phyloP scores from a whole-genome alignment of 2,888 invertebrate genomes.

The Epinotia bilunana region DNA sequence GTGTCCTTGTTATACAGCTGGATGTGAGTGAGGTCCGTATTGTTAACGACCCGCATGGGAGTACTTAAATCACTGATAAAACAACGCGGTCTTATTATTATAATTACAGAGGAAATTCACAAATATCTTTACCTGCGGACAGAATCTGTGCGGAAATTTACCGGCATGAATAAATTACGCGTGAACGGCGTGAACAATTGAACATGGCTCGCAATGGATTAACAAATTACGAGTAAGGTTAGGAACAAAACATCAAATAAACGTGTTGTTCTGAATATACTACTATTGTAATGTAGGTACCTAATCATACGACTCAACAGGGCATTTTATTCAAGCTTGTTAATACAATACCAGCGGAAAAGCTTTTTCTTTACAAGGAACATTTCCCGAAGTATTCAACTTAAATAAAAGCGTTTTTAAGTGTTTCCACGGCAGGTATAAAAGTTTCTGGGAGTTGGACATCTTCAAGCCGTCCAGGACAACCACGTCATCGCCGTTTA shows the following conservation, averaged over 20 bases:
- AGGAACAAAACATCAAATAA: slow-evolving; percentile 28
- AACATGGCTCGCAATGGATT: slow-evolving; percentile 29
- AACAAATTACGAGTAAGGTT: slow-evolving; percentile 39
- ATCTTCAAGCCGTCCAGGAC: slow-evolving; percentile 43
- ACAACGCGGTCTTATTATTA: slow-evolving; percentile 50
- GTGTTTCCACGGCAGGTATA: slow-evolving; percentile 41
- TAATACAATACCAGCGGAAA: slow-evolving; percentile 18
- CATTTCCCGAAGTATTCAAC: slow-evolving; percentile 32
- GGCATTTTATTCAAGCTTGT: slow-evolving; percentile 18
- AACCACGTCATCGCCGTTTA: slow-evolving; percentile 49
- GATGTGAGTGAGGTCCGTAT: slow-evolving; percentile 44
- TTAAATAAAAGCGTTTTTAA: slow-evolving; percentile 33
- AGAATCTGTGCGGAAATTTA: slow-evolving; percentile 32
- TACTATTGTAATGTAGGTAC: not conserved
- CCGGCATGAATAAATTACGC: slow-evolving; percentile 38
- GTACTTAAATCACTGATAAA: slow-evolving; percentile 56
- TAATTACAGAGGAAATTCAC: slow-evolving; percentile 31
- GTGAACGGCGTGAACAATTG: slow-evolving; percentile 8
- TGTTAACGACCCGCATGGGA: slow-evolving; percentile 48
- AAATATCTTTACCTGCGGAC: slow-evolving; percentile 30
- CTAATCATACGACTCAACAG: slow-evolving; percentile 8
- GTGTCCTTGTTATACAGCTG: slow-evolving; percentile 31
- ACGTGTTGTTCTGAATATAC: slow-evolving; percentile 9
- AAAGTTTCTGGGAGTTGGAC: slow-evolving; percentile 51
- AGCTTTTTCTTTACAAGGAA: slow-evolving; percentile 12